Evolutionary conservation across 2,113 vertebrate genomes (phyloP).

Genomic region (Pedionomus torquatus): DNA sequence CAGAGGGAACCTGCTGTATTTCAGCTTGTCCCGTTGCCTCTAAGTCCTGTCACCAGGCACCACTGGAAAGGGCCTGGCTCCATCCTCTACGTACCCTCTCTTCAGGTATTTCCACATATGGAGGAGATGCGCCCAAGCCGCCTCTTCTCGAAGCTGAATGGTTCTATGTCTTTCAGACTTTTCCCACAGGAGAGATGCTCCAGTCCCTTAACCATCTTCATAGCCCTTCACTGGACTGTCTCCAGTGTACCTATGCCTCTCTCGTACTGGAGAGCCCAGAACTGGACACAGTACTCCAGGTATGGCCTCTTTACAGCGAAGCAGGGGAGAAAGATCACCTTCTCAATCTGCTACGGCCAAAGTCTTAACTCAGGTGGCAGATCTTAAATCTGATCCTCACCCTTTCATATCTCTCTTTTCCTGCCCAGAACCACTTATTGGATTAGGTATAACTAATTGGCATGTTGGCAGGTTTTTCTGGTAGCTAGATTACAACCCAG

Average conservation of each 20-base stretch:
- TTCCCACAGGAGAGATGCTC: neutral
- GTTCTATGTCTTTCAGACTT: neutral
- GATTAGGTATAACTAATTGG: neutral
- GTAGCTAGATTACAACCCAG: neutral
- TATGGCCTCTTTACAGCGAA: neutral
- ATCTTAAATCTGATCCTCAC: neutral
- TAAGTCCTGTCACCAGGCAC: neutral
- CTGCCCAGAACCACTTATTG: neutral
- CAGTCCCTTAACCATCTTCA: neutral
- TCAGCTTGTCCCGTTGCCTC: neutral
- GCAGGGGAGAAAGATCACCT: neutral
- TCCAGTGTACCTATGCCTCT: neutral
- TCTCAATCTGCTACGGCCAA: neutral
- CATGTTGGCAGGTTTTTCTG: neutral
- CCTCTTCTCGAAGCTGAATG: neutral
- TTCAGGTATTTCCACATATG: neutral
- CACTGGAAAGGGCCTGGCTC: neutral
- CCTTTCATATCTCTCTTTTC: neutral
- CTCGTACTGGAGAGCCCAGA: neutral
- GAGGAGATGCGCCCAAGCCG: neutral
- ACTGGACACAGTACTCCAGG: neutral
- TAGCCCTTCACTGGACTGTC: neutral
- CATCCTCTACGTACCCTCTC: neutral
- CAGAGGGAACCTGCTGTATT: neutral
- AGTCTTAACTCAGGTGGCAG: neutral